Evolutionary conservation across 2,888 invertebrate genomes (phyloP), one percentile per base, ranked within the genome.

Genomic region (Microplitis manilae): DNA sequence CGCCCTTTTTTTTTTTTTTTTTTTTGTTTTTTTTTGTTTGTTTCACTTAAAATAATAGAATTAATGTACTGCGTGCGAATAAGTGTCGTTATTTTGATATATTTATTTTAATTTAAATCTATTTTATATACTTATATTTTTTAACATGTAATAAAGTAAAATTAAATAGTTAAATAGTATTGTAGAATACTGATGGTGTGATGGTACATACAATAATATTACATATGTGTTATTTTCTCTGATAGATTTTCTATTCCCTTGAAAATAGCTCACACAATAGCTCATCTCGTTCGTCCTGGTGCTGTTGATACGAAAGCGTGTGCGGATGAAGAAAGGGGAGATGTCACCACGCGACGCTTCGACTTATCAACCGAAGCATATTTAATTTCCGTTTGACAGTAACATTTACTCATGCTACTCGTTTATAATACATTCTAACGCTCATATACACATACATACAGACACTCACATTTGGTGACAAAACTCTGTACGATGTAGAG

Each of bases 291-390:
- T 50, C 50, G 50, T 9, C 50, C 50, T 13, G 50, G 50, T 86
- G 84, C 85, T 83, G 86, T 83, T 87, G 87, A 88, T 87, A 87
- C 84, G 84, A 77, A 84, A 82, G 84, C 83, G 67, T 73, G 68
- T 30, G n/a, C 39, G 67, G 50, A 50, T 50, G 13, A 50, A 50
- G 71, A n/a, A n/a, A 38, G 30, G 38, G 39, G 50, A 40, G 30
- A 13, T 64, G 41, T 67, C 64, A 50, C 59, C 67, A 65, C 60
- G 70, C 73, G 59, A 40, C 79, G 74, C 74, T 65, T 64, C 73
- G 87, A 89, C 89, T 90, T 90, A 90, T 90, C 89, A 89, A 88
- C 87, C 87, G 86, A 88, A 88, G 89, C 89, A 90, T 90, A 90
- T 90, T 90, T 90, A 90, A 90, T 90, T 90, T 90, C 90, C 90